phyloP scores from a whole-genome alignment of 2,113 vertebrate genomes.

The Bungarus multicinctus region DNA sequence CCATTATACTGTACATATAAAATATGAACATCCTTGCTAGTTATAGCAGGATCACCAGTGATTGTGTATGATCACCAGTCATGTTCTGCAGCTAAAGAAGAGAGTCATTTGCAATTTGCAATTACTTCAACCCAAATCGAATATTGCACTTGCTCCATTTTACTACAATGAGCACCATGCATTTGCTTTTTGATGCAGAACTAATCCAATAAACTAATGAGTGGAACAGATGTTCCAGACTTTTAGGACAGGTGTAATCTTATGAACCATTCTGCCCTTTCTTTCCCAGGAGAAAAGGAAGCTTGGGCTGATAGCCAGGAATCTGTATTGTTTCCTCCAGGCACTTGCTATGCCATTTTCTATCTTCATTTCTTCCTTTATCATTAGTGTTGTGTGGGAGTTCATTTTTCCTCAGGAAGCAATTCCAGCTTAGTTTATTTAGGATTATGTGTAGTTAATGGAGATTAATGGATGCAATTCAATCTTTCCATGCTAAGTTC shows the following conservation, averaged over 20 bases:
- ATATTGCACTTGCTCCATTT: slow-evolving; percentile 15
- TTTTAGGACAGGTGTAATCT: slow-evolving; percentile 54
- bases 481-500: neutral
- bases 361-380: slow-evolving; percentile 18
- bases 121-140: slow-evolving; percentile 18
- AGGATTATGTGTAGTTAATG: neutral
- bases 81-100: neutral
- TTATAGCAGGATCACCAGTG: neutral
- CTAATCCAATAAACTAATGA: slow-evolving; percentile 45
- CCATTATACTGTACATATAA: neutral
- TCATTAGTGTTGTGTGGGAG: neutral
- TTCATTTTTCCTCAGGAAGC: slow-evolving; percentile 11
- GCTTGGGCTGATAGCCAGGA: slow-evolving; percentile 38
- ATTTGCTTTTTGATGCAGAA: slow-evolving; percentile 47
- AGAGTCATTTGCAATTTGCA: slow-evolving; percentile 28
- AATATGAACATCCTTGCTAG: neutral
- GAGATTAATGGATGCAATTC: neutral
- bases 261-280: slow-evolving; percentile 12
- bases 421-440: slow-evolving; percentile 17
- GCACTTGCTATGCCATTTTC: slow-evolving; percentile 20
- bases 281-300: slow-evolving; percentile 30
- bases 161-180: slow-evolving; percentile 16
- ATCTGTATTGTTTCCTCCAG: slow-evolving; percentile 31
- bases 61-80: neutral
- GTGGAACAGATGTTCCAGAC: slow-evolving; percentile 49